Conservation (phyloP, 1,140 invertebrate genomes). For the Philaenus spumarius region DNA sequence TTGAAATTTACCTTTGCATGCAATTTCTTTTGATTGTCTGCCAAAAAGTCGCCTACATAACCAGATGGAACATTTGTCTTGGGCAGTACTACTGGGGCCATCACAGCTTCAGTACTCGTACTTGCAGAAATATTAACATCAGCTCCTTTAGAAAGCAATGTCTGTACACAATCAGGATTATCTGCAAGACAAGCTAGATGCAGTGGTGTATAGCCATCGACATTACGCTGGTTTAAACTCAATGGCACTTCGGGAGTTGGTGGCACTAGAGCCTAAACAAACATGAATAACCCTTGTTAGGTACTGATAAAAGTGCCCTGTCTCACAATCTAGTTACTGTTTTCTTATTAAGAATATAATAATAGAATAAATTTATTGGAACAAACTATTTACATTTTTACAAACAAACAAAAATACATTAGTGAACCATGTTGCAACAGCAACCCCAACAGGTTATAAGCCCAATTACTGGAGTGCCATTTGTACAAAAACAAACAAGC, state of each 20-base stretch:
- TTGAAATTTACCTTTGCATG: constrained; percentile 38
- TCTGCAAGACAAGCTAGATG: constrained; percentile 78
- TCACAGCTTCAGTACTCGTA: too few species aligned
- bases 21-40: constrained; percentile 59
- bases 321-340: too few species aligned
- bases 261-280: constrained; percentile 3
- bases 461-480: too few species aligned
- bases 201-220: constrained; percentile 74
- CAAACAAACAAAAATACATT: too few species aligned
- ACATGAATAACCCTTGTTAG: neutral
- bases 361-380: too few species aligned
- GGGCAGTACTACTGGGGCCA: neutral
- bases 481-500: too few species aligned
- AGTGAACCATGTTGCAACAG: too few species aligned
- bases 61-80: constrained; percentile 39
- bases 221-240: constrained; percentile 66
- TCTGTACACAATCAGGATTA: constrained; percentile 80
- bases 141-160: constrained; percentile 71
- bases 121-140: constrained; percentile 69
- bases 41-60: constrained; percentile 59
- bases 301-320: too few species aligned
- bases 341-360: too few species aligned
- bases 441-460: too few species aligned
- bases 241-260: neutral
- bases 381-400: too few species aligned